Base-by-base conservation (phyloP, 2,113 vertebrate species). In the Triplophysa tibetana region DNA sequence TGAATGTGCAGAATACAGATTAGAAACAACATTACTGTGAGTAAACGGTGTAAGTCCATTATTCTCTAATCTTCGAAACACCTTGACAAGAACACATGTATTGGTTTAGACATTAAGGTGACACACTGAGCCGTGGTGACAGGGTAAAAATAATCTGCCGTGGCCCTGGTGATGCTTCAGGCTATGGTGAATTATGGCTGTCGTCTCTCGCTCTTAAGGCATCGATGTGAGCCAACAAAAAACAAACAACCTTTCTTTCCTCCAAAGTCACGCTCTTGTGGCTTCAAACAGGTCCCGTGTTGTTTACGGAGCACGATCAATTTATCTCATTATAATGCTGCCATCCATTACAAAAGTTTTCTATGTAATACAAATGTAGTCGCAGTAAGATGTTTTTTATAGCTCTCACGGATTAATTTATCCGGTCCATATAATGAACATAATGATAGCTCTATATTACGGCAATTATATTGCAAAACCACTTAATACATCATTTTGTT, bases 61-160 rank as follows among this genome's bases (percentile, higher is more conserved):
- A n/a, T 72, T 64, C 69, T 74, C 50, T 75, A 48, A 80, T 60
- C 79, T 60, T n/a, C 24, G 29, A 41, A 80, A 74, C 60, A 73
- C 48, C 14, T 14, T 52, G 43, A 80, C 67, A 24, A 41, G 68
- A 56, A 73, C 68, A 73, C 2, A 3, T 64, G 45, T n/a, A 79
- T 50, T 50, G 69, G 73, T 43, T 64, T 19, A 52, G 69, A 72
- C 68, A 14, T 72, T 73, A 65, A 41, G 52, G 29, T 52, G 78
- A 80, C 69, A 54, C 60, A 61, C 60, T 41, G 38, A 78, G 50
- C 21, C 65, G 24, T 64, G 58, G 68, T 38, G 61, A 54, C 68
- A 63, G 43, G 60, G 67, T 63, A 26, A 63, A 79, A 70, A 79
- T 48, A 24, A 14, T 70, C 41, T 70, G 26, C 38, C 52, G 77